Conservation (phyloP, 2,797 vertebrate genomes). For the Chloroceryle inda region DNA sequence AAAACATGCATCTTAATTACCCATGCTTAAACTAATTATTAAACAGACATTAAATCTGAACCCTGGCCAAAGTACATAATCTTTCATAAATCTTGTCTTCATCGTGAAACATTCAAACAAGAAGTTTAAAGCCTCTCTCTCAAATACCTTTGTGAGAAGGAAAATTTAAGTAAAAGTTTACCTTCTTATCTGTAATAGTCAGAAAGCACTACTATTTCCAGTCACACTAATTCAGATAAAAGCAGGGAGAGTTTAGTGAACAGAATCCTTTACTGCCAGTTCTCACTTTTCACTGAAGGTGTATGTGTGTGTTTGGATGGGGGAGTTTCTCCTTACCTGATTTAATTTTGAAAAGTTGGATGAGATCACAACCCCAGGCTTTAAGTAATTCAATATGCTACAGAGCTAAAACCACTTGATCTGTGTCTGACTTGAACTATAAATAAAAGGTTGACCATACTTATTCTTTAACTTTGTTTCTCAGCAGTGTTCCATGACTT, state of each 20-base stretch:
- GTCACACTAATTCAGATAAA: not conserved
- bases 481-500: not conserved
- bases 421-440: not conserved
- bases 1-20: not conserved
- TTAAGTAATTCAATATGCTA: constrained; percentile 43
- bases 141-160: not conserved
- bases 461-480: constrained; percentile 1
- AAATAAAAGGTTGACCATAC: not conserved
- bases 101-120: not conserved
- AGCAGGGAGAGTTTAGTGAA: not conserved
- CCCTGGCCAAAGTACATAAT: not conserved
- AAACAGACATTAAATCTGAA: not conserved
- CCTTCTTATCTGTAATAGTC: not conserved
- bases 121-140: not conserved
- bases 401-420: not conserved
- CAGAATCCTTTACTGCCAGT: not conserved
- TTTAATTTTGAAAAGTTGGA: not conserved
- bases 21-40: not conserved
- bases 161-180: not conserved
- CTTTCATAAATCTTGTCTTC: not conserved
- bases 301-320: not conserved
- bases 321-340: not conserved
- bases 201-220: not conserved
- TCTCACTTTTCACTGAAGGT: not conserved
- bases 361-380: constrained; percentile 22